These are phyloP conservation scores for Vanessa atalanta DNA, from an alignment of 1,140 invertebrate genomes.

Conservation along the genomic window DNA sequence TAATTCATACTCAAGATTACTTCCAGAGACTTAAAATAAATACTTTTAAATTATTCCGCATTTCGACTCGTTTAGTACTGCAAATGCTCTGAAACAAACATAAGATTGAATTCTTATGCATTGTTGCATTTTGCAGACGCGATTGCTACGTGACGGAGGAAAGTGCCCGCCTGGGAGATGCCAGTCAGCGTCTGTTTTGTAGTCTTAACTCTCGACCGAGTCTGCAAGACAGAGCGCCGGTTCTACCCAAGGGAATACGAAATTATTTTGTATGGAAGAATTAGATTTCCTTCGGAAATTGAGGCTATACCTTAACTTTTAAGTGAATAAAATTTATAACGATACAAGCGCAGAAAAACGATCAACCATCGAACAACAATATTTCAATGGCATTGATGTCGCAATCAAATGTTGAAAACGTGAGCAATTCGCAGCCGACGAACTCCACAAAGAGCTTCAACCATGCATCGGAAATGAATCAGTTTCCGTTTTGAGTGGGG, in stretches of 20 bases:
- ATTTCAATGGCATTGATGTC: slow-evolving; percentile 72
- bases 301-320: background rate
- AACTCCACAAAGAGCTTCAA: slow-evolving; percentile 77
- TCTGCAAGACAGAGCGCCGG: slow-evolving; percentile 45
- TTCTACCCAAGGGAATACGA: slow-evolving; percentile 28
- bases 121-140: slow-evolving; percentile 77
- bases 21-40: slow-evolving; percentile 9
- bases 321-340: slow-evolving; percentile 12
- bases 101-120: slow-evolving; percentile 78
- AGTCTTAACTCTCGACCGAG: slow-evolving; percentile 64
- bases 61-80: slow-evolving; percentile 44
- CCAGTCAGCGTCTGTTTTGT: slow-evolving; percentile 75
- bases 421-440: slow-evolving; percentile 75
- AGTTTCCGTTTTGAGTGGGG: slow-evolving; percentile 72
- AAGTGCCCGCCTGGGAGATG: slow-evolving; percentile 66
- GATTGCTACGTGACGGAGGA: slow-evolving; percentile 68
- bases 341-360: slow-evolving; percentile 21
- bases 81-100: slow-evolving; percentile 53
- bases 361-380: slow-evolving; percentile 42
- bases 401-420: slow-evolving; percentile 78
- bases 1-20: slow-evolving; percentile 2
- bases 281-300: slow-evolving; percentile 20
- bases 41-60: slow-evolving; percentile 38
- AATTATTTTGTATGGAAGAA: slow-evolving; percentile 29
- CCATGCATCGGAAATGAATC: slow-evolving; percentile 80